These are phyloP conservation scores for Allophyes oxyacanthae DNA, from an alignment of 2,888 invertebrate genomes.

Conservation along the genomic window DNA sequence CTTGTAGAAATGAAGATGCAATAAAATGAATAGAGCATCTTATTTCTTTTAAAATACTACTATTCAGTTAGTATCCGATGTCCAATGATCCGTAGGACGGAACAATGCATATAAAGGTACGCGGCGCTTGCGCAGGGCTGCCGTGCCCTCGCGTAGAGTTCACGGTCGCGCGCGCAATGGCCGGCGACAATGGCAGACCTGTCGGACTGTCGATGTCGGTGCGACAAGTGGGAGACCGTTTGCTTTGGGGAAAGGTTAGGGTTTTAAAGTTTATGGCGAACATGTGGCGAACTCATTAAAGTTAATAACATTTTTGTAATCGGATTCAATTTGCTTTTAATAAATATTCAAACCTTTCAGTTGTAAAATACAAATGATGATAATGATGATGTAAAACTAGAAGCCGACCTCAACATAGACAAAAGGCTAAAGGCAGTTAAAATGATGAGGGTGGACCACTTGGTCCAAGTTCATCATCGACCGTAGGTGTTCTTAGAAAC, in stretches of 20 bases:
- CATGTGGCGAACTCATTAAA: no score
- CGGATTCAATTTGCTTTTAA: no score
- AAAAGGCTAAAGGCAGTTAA: no score
- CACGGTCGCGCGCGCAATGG: slow-evolving; percentile 62
- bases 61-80: slow-evolving; percentile 22
- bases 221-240: slow-evolving; percentile 44
- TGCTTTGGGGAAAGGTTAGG: slow-evolving; percentile 7
- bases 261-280: background rate
- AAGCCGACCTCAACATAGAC: no score
- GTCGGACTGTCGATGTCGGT: no score
- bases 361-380: no score
- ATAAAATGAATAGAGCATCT: background rate
- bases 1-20: background rate
- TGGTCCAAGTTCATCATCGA: no score
- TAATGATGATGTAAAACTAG: no score
- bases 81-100: slow-evolving; percentile 32
- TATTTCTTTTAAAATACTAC: slow-evolving; percentile 22
- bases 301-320: no score
- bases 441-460: no score
- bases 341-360: no score
- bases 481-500: no score
- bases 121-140: slow-evolving; percentile 50
- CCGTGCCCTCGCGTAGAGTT: slow-evolving; percentile 58
- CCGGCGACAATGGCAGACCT: slow-evolving; percentile 46
- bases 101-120: slow-evolving; percentile 34